phyloP scores from a whole-genome alignment of 2,797 vertebrate species.

The Nannoperca australis region DNA sequence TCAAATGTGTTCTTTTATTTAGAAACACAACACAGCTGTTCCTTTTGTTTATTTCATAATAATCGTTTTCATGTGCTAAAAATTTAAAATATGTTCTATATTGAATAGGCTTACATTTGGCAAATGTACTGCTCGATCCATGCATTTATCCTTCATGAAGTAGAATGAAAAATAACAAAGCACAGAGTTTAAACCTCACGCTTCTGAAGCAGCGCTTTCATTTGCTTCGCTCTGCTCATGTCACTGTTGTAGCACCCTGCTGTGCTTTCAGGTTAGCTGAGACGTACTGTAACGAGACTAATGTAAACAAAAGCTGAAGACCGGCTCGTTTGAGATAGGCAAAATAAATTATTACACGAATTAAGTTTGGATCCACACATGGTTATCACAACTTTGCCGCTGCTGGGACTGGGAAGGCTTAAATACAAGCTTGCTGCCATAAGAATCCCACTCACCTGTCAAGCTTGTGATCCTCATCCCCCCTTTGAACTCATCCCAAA shows the following conservation, averaged over 20 bases:
- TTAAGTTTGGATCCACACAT: conserved; percentile 40
- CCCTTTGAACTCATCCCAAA: conserved; percentile 54
- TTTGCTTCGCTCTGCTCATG: conserved; percentile 35
- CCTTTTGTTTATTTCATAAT: conserved; percentile 28
- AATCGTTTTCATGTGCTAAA: conserved; percentile 10
- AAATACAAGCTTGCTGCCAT: conserved; percentile 49
- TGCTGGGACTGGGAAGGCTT: conserved; percentile 32
- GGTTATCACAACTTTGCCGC: conserved; percentile 43
- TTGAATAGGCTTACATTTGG: conserved; percentile 9
- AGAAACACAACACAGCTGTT: conserved; percentile 12
- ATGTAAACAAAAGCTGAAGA: conserved; percentile 57
- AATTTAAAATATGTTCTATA: conserved; percentile 6
- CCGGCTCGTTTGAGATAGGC: conserved; percentile 40
- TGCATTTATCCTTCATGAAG: conserved; percentile 28
- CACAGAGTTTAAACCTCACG: not conserved
- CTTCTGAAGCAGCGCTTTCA: conserved; percentile 35
- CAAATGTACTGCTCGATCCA: conserved; percentile 18
- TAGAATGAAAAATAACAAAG: conserved; percentile 30
- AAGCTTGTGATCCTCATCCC: conserved; percentile 43
- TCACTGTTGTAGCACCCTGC: conserved; percentile 31
- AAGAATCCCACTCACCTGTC: conserved; percentile 51
- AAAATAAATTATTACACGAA: conserved; percentile 49
- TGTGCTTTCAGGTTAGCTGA: conserved; percentile 46
- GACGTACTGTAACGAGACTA: conserved; percentile 38
- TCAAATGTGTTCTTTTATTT: not conserved